These are phyloP conservation scores for Tetrao urogallus DNA, from an alignment of 2,113 vertebrate species.

Conservation along the genomic window DNA sequence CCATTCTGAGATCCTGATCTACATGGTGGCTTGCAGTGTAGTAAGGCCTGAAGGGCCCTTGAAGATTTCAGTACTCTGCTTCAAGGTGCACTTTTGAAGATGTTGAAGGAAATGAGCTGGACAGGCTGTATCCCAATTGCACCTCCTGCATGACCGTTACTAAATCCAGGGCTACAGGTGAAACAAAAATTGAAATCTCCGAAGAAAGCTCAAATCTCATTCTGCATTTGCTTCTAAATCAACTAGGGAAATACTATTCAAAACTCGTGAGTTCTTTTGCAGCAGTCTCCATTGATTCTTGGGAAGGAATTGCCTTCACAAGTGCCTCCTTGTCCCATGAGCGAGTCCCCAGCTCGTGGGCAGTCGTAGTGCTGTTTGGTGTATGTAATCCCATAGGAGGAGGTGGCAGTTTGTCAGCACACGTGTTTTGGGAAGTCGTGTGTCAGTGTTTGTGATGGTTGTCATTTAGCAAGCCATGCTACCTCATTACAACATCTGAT, in stretches of 20 bases:
- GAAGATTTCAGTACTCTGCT: neutral
- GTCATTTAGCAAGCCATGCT: slow-evolving; percentile 1
- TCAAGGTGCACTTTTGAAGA: neutral
- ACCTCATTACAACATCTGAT: neutral
- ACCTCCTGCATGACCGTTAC: accelerated
- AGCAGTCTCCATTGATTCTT: neutral
- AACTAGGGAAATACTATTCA: neutral
- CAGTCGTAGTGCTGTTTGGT: neutral
- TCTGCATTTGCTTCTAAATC: neutral
- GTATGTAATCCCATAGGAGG: neutral
- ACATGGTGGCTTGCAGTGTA: neutral
- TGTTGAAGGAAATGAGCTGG: neutral
- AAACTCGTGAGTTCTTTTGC: neutral
- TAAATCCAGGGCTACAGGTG: accelerated
- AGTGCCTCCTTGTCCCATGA: accelerated
- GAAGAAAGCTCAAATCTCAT: neutral
- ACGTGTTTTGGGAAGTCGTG: accelerated
- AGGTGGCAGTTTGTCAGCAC: neutral
- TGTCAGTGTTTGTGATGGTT: neutral
- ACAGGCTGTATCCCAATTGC: neutral
- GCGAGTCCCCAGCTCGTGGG: neutral
- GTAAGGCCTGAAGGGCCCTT: neutral
- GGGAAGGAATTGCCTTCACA: neutral
- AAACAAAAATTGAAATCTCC: accelerated
- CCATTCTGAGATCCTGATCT: neutral